Evolutionary conservation across 2,797 vertebrate species (phyloP), one percentile per base, ranked within the genome.

Genomic region (Girardinus metallicus): DNA sequence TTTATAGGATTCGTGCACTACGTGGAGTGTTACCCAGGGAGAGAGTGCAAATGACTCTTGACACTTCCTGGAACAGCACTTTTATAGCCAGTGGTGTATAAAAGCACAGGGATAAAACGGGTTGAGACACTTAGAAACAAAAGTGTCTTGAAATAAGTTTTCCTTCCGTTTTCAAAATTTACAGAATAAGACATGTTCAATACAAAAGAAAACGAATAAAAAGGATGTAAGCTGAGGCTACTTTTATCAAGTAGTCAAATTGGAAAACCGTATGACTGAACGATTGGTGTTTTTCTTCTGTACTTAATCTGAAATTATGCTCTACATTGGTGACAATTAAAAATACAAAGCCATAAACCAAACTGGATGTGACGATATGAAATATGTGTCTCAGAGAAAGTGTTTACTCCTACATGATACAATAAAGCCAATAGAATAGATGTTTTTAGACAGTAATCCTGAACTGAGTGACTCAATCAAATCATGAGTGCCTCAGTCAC

Each of bases 1-100:
- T 90, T 87, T 85, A 86, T 86, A 88, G 86, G 83, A 88, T 78
- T 64, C 74, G 3, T 83, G 80, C 76, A 46, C 83, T 87, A 82
- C 29, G 31, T 77, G 73, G 79, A 80, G 80, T 83, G 78, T 70
- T 79, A 88, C 81, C 86, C 47, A 80, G 23, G 68, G 80, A 83
- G 81, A 81, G 76, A 73, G 75, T 49, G 75, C 77, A 79, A 83
- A 91, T 66, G 77, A 80, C 74, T 80, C 81, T 82, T 78, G 78
- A 89, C 76, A 29, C 46, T 23, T 21, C 47, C 76, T 73, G 72
- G 15, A 89, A 76, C 55, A 70, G 39, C 55, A 47, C 71, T 87
- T 82, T 80, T 43, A 73, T 29, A 66, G 68, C 34, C 26, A 47
- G 41, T 60, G 57, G 13, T 78, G 16, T n/a, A 12, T 36, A 15